A percentile compares a stretch with the other conserved stretches of the same genome.
phyloP scores from a whole-genome alignment of 92 coral and sea anemone genomes.

The Umimayanthus chanpuru region DNA sequence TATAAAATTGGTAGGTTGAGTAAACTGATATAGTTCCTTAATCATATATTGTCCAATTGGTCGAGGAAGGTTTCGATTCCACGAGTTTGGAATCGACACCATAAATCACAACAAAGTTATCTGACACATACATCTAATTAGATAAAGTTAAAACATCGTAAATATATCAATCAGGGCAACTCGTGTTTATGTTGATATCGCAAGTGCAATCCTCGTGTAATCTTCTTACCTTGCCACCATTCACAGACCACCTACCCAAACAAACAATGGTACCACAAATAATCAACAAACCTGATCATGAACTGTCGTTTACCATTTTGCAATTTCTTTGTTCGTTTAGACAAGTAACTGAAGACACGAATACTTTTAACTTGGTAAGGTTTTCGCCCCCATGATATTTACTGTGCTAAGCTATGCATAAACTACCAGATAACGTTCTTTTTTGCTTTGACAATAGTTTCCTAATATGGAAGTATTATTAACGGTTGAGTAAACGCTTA shows the following conservation, averaged over 20 bases:
- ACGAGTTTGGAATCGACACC: neutral
- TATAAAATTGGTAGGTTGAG: neutral
- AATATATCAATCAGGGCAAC: conserved; percentile 10
- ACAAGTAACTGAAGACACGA: neutral
- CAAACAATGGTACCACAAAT: conserved; percentile 26
- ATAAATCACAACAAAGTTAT: neutral
- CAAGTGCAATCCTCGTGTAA: conserved; percentile 11
- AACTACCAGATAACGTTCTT: conserved; percentile 30
- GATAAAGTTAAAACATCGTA: neutral
- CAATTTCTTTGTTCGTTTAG: neutral
- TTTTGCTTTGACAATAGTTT: conserved; percentile 24
- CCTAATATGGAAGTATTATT: conserved; percentile 16
- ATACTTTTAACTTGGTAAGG: neutral
- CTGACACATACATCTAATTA: neutral
- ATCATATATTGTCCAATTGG: neutral
- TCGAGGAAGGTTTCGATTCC: neutral
- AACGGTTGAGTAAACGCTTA: conserved; percentile 13
- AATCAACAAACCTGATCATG: neutral
- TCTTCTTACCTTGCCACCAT: conserved; percentile 37
- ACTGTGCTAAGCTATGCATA: conserved; percentile 32
- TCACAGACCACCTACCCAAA: conserved; percentile 13
- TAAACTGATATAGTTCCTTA: neutral
- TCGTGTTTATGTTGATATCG: conserved; percentile 33
- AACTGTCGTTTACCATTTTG: neutral
- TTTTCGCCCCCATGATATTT: conserved; percentile 37